Evolutionary conservation across 2,113 vertebrate genomes (phyloP), one percentile per base, ranked within the genome.

Genomic region (Lanius ludovicianus): DNA sequence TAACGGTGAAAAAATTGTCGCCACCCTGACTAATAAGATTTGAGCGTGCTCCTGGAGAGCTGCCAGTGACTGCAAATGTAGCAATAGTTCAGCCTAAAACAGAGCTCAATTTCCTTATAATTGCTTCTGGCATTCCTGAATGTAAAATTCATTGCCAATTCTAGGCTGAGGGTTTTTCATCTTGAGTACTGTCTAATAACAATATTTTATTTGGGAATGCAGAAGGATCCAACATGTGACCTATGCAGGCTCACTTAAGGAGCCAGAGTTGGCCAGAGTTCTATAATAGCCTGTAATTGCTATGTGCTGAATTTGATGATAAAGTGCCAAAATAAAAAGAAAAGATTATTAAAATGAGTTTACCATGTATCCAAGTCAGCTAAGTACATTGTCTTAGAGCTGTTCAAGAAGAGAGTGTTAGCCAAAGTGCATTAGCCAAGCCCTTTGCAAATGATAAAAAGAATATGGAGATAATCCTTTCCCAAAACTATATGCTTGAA

Each of bases 141-240:
- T 84, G 49, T 87, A 89, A 95, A 90, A 95, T 87, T 64, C 87
- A 57, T 93, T 89, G 87, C 91, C 87, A 96, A 2, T 79, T 96
- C 55, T 89, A 89, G 31, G 57, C 78, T 79, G 81, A 93, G 60
- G 17, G 65, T 21, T 96, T 96, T 91, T 97, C 84, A 91, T 95
- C 90, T 87, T 11, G 59, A 96, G 78, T 64, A 84, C 91, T 89
- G 89, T 64, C 87, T 96, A 95, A 95, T 95, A 95, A 93, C 79
- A 95, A 87, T 94, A 91, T 95, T 97, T 94, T 95, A 93, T 84
- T 96, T 70, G 77, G 87, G 80, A 95, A 89, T 88, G 81, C 20
- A 79, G 77, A 95, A 93, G 81, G 77, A 82, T 96, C 35, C 87
- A 81, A 91, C 52, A 85, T 42, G 64, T 73, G 92, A 53, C 47